phyloP scores from a whole-genome alignment of 1,140 invertebrate genomes.

The Zaprionus camerounensis region DNA sequence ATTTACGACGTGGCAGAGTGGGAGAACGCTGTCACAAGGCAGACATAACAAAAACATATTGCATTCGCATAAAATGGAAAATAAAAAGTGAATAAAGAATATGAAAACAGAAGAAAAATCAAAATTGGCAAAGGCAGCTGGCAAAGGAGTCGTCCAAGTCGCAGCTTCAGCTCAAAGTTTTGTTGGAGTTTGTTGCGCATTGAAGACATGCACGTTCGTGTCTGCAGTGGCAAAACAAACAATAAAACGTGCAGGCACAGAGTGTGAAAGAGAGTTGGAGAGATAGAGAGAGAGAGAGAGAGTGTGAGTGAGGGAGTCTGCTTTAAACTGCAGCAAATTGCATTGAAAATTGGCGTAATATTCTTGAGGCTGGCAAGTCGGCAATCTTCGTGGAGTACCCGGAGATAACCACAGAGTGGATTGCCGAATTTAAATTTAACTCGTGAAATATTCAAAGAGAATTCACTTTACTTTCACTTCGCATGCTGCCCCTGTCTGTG shows the following conservation, averaged over 20 bases:
- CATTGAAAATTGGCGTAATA: slow-evolving; percentile 41
- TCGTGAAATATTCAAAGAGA: slow-evolving; percentile 35
- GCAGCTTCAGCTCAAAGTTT: slow-evolving; percentile 16
- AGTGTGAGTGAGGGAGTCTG: slow-evolving; percentile 3
- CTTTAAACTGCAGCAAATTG: slow-evolving; percentile 41
- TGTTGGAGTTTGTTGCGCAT: slow-evolving; percentile 21
- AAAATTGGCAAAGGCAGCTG: slow-evolving; percentile 17
- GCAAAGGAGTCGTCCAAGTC: slow-evolving; percentile 4
- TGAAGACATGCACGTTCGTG: slow-evolving; percentile 23
- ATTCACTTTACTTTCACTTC: slow-evolving; percentile 29
- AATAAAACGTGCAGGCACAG: slow-evolving; percentile 31
- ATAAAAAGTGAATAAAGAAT: slow-evolving; percentile 8
- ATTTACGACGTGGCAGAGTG: neutral
- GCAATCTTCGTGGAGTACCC: neutral
- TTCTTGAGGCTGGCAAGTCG: slow-evolving; percentile 6
- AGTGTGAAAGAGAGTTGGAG: neutral
- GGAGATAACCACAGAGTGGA: neutral
- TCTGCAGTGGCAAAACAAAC: slow-evolving; percentile 39
- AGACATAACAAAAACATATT: slow-evolving; percentile 11
- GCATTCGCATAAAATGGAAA: slow-evolving; percentile 9
- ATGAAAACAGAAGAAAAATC: slow-evolving; percentile 1
- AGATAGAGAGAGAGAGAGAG: neutral
- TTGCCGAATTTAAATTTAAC: slow-evolving; percentile 19
- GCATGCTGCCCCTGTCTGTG: neutral
- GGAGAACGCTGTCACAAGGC: neutral